Conservation (phyloP, 2,797 vertebrate species). For the Alectoris magna region DNA sequence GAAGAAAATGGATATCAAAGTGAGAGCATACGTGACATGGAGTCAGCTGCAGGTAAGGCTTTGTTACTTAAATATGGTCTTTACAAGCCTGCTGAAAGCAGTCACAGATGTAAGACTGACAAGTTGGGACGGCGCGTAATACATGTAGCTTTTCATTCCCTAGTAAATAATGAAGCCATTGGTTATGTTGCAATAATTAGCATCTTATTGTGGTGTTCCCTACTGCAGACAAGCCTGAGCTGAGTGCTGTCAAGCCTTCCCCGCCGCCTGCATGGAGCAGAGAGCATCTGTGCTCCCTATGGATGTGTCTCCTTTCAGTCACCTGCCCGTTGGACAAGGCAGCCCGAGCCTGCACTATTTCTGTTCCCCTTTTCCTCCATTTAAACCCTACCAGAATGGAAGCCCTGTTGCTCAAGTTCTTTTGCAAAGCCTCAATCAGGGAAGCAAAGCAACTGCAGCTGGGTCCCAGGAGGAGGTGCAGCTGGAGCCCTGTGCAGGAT, state of each 20-base stretch:
- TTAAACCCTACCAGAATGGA: background rate
- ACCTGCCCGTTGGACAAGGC: background rate
- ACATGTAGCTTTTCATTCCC: background rate
- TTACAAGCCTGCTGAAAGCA: background rate
- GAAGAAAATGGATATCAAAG: background rate
- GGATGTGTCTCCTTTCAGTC: background rate
- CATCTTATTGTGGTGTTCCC: background rate
- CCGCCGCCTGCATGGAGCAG: background rate
- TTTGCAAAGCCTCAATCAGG: background rate
- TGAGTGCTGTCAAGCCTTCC: background rate
- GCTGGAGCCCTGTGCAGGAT: background rate
- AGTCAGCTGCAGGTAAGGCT: background rate
- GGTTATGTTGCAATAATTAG: background rate
- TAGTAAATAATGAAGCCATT: background rate
- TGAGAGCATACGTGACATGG: rapidly evolving
- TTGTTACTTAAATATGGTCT: background rate
- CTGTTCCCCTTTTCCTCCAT: background rate
- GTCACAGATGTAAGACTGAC: rapidly evolving
- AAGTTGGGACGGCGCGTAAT: background rate
- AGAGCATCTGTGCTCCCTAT: background rate
- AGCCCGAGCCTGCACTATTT: background rate
- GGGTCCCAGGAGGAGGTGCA: background rate
- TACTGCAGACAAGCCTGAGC: background rate
- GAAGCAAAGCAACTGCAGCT: background rate
- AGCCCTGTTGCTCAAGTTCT: background rate